Percentiles rank a stretch among this genome's conserved stretches.
phyloP scores from a whole-genome alignment of 2,113 vertebrate genomes.

The Corydoras sp. region DNA sequence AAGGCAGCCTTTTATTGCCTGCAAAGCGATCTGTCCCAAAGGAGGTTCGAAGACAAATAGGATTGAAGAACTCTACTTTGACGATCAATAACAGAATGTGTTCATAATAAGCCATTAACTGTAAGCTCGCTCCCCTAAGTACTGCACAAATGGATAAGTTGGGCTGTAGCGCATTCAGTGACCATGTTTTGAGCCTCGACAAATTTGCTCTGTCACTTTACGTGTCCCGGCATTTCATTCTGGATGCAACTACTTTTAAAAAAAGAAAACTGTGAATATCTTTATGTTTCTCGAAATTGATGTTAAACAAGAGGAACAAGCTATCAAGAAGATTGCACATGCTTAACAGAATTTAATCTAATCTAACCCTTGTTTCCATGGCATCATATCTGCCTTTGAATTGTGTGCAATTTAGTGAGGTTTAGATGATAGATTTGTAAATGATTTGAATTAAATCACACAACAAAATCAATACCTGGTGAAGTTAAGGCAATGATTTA shows the following conservation, averaged over 20 bases:
- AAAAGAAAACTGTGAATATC: not conserved
- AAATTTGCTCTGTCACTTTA: slow-evolving; percentile 4
- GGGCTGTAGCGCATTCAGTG: slow-evolving; percentile 2
- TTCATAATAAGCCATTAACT: slow-evolving; percentile 38
- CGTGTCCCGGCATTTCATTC: not conserved
- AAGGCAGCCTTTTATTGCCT: slow-evolving; percentile 29
- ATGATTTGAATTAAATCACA: slow-evolving; percentile 2
- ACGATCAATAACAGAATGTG: slow-evolving; percentile 35
- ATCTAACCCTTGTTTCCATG: slow-evolving; percentile 21
- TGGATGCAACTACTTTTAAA: not conserved
- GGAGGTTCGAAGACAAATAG: slow-evolving; percentile 24
- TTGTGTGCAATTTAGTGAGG: not conserved
- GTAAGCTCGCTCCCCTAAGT: slow-evolving; percentile 18
- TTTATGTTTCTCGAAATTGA: not conserved
- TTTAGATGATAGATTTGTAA: not conserved
- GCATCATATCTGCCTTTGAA: slow-evolving; percentile 18
- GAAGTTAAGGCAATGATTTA: slow-evolving; percentile 43
- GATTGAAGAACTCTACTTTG: slow-evolving; percentile 11
- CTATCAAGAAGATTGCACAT: not conserved
- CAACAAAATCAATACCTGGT: not conserved
- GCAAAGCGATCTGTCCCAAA: slow-evolving; percentile 24
- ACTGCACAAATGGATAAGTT: slow-evolving; percentile 14
- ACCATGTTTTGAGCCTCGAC: not conserved
- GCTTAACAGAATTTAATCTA: slow-evolving; percentile 6
- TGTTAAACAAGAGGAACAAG: not conserved